phyloP scores from a whole-genome alignment of 1,140 invertebrate species.

The Lordiphosa stackelbergi region DNA sequence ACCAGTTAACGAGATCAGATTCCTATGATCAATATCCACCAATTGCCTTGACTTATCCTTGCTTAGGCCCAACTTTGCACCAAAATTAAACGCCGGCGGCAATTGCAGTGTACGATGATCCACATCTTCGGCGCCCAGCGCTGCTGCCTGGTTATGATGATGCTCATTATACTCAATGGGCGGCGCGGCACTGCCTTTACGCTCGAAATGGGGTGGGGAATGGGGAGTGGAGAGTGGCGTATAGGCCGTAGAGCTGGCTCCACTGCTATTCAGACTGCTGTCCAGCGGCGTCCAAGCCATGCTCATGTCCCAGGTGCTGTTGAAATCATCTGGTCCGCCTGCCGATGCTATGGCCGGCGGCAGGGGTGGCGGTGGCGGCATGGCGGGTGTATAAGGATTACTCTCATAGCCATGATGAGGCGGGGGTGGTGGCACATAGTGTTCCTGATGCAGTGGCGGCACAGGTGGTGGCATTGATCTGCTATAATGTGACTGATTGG shows the following conservation, averaged over 20 bases:
- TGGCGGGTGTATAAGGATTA: constrained; percentile 69
- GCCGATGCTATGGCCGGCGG: constrained; percentile 75
- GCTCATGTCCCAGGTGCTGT: constrained; percentile 73
- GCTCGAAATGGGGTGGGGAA: constrained; percentile 83
- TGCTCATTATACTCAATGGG: constrained; percentile 79
- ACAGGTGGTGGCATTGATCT: constrained; percentile 24
- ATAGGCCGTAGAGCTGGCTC: constrained; percentile 54
- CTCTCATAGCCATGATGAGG: constrained; percentile 46
- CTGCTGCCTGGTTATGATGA: constrained; percentile 42
- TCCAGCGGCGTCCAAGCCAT: constrained; percentile 70
- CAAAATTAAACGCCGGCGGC: constrained; percentile 59
- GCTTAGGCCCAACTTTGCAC: constrained; percentile 55
- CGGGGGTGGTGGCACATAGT: constrained; percentile 57
- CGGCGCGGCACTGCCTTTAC: constrained; percentile 78
- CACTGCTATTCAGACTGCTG: constrained; percentile 57
- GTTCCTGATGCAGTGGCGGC: constrained; percentile 31
- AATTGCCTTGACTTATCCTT: constrained; percentile 74
- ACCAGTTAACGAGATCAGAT: constrained; percentile 89
- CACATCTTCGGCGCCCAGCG: constrained; percentile 79
- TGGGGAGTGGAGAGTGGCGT: constrained; percentile 79
- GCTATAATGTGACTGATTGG: constrained; percentile 30
- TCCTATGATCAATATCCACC: constrained; percentile 87
- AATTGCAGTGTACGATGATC: constrained; percentile 79
- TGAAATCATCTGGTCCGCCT: constrained; percentile 48
- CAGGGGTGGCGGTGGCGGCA: constrained; percentile 79